phyloP scores from a whole-genome alignment of 1,140 invertebrate genomes.

The Himalopsyche phryganea region DNA sequence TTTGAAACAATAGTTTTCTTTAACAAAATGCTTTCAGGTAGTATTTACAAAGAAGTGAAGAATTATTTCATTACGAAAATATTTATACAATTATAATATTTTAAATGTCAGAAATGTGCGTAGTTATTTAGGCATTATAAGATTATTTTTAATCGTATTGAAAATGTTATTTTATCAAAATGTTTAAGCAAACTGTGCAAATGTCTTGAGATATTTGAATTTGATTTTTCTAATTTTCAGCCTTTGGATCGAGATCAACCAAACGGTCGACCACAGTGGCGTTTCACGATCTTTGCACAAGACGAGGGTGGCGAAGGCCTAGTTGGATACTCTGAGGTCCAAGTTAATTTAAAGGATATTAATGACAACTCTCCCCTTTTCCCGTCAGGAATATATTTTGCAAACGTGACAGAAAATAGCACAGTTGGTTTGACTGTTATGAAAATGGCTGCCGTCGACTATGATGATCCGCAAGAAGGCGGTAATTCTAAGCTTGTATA shows the following conservation, averaged over 20 bases:
- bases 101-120: no score
- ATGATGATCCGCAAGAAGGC: constrained; percentile 66
- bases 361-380: constrained; percentile 76
- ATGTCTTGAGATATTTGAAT: no score
- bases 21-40: no score
- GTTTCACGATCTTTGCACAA: constrained; percentile 70
- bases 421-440: constrained; percentile 62
- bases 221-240: constrained; percentile 40
- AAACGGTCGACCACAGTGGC: constrained; percentile 66
- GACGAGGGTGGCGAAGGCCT: constrained; percentile 66
- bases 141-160: no score
- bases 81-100: no score
- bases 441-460: constrained; percentile 67
- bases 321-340: constrained; percentile 71
- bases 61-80: no score
- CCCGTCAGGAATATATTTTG: constrained; percentile 59
- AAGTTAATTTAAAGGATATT: constrained; percentile 69
- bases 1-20: no score
- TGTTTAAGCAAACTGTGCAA: no score
- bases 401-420: constrained; percentile 65
- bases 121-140: no score
- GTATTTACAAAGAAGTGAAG: no score
- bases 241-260: constrained; percentile 70
- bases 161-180: no score
- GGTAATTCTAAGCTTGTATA: constrained; percentile 62